phyloP scores from a whole-genome alignment of 2,113 vertebrate species.

The Phalacrocorax pelagicus region DNA sequence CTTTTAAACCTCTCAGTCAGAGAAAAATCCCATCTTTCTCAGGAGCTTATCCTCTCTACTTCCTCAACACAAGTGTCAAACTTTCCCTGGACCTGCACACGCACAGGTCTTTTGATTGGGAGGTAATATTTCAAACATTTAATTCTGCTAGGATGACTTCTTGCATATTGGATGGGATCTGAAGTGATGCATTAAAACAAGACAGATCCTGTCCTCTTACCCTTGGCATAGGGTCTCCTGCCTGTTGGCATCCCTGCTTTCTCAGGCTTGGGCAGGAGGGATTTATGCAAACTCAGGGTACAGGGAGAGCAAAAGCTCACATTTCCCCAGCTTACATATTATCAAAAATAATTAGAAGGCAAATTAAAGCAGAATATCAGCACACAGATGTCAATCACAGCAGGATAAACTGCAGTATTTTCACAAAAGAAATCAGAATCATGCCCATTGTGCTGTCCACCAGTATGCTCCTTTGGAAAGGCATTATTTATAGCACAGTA shows the following conservation, averaged over 20 bases:
- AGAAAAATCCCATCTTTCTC: background rate
- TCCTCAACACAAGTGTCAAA: background rate
- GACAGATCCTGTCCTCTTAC: background rate
- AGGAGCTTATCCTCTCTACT: background rate
- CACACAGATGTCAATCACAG: background rate
- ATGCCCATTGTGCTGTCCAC: background rate
- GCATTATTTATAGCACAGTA: background rate
- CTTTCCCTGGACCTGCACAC: background rate
- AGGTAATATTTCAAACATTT: background rate
- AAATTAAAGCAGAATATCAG: background rate
- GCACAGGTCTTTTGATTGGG: background rate
- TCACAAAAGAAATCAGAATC: background rate
- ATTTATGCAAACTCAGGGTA: background rate
- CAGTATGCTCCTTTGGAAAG: background rate
- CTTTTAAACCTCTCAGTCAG: background rate
- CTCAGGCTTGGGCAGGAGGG: background rate
- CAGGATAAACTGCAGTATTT: background rate
- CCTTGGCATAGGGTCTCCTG: background rate
- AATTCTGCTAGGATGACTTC: background rate
- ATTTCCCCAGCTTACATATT: background rate
- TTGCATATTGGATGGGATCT: background rate
- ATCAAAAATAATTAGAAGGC: background rate
- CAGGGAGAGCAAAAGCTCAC: background rate
- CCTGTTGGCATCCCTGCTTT: background rate
- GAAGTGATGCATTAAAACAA: background rate